Base-by-base conservation (phyloP, 2,888 invertebrate species). In the Lithodes maja region DNA sequence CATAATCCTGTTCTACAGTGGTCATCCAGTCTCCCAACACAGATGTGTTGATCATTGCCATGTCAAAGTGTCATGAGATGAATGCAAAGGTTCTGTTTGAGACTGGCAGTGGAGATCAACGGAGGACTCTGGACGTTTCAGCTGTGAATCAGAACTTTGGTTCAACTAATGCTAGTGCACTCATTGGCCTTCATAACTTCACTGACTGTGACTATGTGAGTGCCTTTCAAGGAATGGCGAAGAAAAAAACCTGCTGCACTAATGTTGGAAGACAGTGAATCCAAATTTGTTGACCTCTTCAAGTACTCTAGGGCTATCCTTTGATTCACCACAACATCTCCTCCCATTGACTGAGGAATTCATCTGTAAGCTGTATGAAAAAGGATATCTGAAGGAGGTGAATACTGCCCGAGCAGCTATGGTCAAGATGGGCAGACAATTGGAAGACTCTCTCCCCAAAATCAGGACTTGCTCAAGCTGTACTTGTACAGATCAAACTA, bases 31-130 rank as follows among this genome's bases (percentile, higher is more conserved):
- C 75, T 75, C 75, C 75, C 7, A n/a, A 61, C 49, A 75, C 49
- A 3, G 17, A 75, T 15, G 75, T 49, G 75, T 75, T 75, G 75
- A n/a, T 75, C 5, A 75, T n/a, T 75, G 49, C 75, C 17, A 75
- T 75, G 75, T 75, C 75, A 12, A 75, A 75, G 75, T 75, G 75
- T 75, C 75, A 75, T 75, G 49, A 75, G 17, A 75, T 75, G 5
- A 75, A 49, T 75, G 75, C n/a, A 7, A 15, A 12, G 5, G 75
- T 75, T 75, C 49, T 49, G 17, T 75, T 75, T 75, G 75, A 33
- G 75, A 7, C 75, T 33, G 49, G 75, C 75, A 75, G 75, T 7
- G 75, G 75, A 33, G 75, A 75, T 75, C 49, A 75, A 75, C 5
- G 75, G 49, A 12, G 75, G 75, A 75, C 49, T n/a, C 7, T 75